Percentiles rank a stretch among this genome's conserved stretches.
Evolutionary conservation across 1,140 invertebrate genomes (phyloP).

Genomic region (Popillia japonica): DNA sequence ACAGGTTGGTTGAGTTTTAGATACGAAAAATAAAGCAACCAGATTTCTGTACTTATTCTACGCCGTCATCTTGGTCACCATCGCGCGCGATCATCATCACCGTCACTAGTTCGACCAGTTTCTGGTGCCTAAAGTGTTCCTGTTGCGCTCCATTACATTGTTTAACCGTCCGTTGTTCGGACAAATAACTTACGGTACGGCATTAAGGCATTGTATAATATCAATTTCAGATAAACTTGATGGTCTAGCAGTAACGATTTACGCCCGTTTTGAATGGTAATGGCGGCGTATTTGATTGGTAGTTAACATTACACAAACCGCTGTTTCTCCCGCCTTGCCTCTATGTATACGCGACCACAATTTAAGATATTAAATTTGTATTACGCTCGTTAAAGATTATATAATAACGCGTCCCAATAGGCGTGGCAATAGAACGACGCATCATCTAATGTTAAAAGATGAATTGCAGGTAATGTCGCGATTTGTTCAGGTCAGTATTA

Average conservation of each 20-base stretch:
- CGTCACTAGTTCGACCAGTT: constrained; percentile 32
- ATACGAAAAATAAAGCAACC: not conserved
- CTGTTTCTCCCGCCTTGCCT: not conserved
- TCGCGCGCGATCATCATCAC: constrained; percentile 10
- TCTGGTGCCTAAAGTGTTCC: constrained; percentile 31
- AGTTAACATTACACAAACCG: not conserved
- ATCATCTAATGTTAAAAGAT: not conserved
- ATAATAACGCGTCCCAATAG: not conserved
- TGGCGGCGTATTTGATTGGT: not conserved
- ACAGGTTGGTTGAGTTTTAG: not conserved
- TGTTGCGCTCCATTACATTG: constrained; percentile 20
- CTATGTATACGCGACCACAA: not conserved
- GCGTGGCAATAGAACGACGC: not conserved
- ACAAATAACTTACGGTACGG: not conserved
- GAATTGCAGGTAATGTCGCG: too few relatives aligned
- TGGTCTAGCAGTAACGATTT: not conserved
- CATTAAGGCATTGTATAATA: not conserved
- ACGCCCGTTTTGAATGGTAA: not conserved
- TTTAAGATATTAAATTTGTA: constrained; percentile 17
- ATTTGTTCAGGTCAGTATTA: too few relatives aligned
- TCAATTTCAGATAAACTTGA: not conserved
- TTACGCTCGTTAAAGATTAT: constrained; percentile 7
- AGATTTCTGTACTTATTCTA: constrained; percentile 10
- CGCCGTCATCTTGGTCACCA: constrained; percentile 10
- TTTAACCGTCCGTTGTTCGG: constrained; percentile 24